phyloP scores from a whole-genome alignment of 2,113 vertebrate species.

The Pachyramphus minor region DNA sequence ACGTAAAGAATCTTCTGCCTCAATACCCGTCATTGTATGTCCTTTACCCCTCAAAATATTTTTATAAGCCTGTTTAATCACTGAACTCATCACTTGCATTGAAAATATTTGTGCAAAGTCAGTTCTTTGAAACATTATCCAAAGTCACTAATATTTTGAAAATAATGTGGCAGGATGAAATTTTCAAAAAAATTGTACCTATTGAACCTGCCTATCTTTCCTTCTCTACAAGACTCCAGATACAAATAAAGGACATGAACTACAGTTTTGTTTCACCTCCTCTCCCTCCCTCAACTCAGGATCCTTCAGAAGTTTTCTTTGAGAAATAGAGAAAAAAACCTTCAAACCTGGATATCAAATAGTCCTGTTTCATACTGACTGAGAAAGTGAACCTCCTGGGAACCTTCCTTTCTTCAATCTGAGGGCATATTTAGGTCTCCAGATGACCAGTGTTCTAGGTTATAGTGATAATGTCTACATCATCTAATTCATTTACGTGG shows the following conservation, averaged over 20 bases:
- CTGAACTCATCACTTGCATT: neutral
- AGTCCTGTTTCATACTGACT: neutral
- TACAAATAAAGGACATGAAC: neutral
- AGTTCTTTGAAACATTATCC: neutral
- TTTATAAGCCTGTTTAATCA: neutral
- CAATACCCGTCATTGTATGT: neutral
- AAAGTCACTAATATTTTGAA: neutral
- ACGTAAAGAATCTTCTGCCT: neutral
- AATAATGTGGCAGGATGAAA: neutral
- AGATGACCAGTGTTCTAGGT: neutral
- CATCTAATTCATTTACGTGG: accelerated
- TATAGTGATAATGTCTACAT: neutral
- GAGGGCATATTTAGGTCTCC: neutral
- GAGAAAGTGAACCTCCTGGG: neutral
- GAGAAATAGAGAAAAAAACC: neutral
- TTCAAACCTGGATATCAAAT: neutral
- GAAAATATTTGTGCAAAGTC: neutral
- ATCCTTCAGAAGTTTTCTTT: neutral
- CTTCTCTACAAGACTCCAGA: neutral
- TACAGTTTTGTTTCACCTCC: neutral
- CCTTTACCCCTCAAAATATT: neutral
- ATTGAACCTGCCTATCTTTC: neutral
- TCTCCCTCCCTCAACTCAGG: neutral
- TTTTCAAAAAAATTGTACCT: neutral
- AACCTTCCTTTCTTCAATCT: neutral